Percentiles rank a stretch among this genome's conserved stretches.
These are phyloP conservation scores for Oostethus manadensis DNA, from an alignment of 2,113 vertebrate genomes.

Conservation along the genomic window DNA sequence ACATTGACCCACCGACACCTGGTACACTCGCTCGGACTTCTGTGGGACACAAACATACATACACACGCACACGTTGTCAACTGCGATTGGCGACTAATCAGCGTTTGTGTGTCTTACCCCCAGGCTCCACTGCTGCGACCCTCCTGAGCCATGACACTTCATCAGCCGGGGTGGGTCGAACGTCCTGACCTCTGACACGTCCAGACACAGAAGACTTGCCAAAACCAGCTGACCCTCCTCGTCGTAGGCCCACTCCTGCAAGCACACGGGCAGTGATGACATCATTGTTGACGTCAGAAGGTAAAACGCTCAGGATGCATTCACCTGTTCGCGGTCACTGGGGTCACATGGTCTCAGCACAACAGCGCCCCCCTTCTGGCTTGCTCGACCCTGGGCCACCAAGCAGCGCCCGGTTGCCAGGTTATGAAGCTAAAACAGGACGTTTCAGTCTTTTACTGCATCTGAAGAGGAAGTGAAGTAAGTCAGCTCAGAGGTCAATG, in stretches of 20 bases:
- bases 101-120: slow-evolving; percentile 70
- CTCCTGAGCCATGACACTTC: slow-evolving; percentile 95
- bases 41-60: slow-evolving; percentile 35
- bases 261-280: slow-evolving; percentile 4
- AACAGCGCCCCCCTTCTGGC: slow-evolving; percentile 88
- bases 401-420: slow-evolving; percentile 83
- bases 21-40: slow-evolving; percentile 88
- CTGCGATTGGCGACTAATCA: not conserved
- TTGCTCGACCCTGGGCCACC: slow-evolving; percentile 85
- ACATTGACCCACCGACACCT: slow-evolving; percentile 94
- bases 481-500: not conserved
- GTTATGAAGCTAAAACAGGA: slow-evolving; percentile 77
- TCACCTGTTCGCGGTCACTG: slow-evolving; percentile 84
- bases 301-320: not conserved
- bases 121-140: slow-evolving; percentile 92
- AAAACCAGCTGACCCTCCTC: slow-evolving; percentile 89
- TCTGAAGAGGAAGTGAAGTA: not conserved
- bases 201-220: slow-evolving; percentile 86
- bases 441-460: not conserved
- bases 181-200: slow-evolving; percentile 85
- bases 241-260: slow-evolving; percentile 86
- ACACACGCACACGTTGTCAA: not conserved
- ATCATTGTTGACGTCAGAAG: not conserved
- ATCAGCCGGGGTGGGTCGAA: slow-evolving; percentile 88
- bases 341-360: slow-evolving; percentile 83